Base-by-base conservation (phyloP, 2,797 vertebrate species). In the Acanthis flammea region DNA sequence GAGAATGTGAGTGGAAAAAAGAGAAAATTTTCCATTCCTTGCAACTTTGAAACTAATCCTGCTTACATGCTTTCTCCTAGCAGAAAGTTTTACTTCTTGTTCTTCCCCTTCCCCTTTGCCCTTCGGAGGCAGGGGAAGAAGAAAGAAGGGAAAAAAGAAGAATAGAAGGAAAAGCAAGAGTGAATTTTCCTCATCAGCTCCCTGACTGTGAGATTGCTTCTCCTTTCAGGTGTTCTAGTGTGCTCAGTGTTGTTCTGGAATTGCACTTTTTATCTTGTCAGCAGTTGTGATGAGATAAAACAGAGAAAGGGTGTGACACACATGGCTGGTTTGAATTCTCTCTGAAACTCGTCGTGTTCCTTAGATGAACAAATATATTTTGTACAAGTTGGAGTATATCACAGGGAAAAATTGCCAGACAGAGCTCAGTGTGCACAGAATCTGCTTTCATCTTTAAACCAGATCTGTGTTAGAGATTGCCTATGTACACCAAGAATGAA, bases 81-180 rank as follows among this genome's bases (percentile, higher is more conserved):
- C 18, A 72, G 31, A 4, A 8, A 27, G 0, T 88, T 57, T 74
- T 79, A 25, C 10, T 11, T 55, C 7, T 30, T 55, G 12, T 21
- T 24, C 11, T 9, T 74, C 19, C 12, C 17, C 18, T 68, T 68
- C 15, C 14, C 5, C 5, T 57, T 75, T 33, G 5, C 7, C 4
- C 23, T 78, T 33, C 1, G 0, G 15, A 71, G 23, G 9, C 8
- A 19, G 3, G 0, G 42, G 39, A 41, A 41, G 19, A 71, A 67
- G 33, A 23, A 27, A 28, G 31, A 53, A 50, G 14, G 30, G 37
- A 3, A 11, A 41, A 39, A 58, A 37, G 13, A 61, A 4, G 2
- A 14, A 24, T 1, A 12, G 30, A 7, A 8, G 17, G 41, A 35
- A 77, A 76, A 70, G 9, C 24, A 50, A 21, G 12, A 47, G 18